phyloP scores from a whole-genome alignment of 2,113 vertebrate species.

The Budorcas taxicolor region DNA sequence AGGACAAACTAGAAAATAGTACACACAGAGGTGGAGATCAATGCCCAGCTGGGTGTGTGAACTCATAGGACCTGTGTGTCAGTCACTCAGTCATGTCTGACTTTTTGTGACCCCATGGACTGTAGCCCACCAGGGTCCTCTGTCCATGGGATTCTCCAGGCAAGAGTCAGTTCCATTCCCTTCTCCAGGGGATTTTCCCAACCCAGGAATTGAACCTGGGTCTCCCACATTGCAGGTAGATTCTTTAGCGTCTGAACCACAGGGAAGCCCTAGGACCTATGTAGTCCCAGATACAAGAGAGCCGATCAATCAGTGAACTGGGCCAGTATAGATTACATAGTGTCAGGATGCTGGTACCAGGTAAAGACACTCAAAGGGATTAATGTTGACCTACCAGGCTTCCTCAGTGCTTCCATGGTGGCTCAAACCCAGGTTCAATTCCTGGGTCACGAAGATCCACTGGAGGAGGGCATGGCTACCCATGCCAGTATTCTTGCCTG shows the following conservation, averaged over 20 bases:
- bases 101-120: not conserved
- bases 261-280: not conserved
- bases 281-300: not conserved
- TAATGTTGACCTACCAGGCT: not conserved
- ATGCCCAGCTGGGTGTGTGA: not conserved
- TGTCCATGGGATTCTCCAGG: not conserved
- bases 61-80: not conserved
- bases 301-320: not conserved
- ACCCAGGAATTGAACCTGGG: not conserved
- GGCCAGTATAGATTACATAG: not conserved
- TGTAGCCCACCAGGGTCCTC: not conserved
- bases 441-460: not conserved
- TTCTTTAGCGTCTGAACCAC: not conserved
- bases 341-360: not conserved
- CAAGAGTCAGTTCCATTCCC: not conserved
- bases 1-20: not conserved
- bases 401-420: not conserved
- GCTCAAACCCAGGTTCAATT: not conserved
- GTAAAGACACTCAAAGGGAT: not conserved
- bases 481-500: not conserved
- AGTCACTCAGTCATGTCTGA: not conserved
- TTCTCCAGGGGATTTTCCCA: not conserved
- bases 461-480: not conserved
- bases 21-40: not conserved
- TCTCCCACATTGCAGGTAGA: not conserved